phyloP scores from a whole-genome alignment of 2,113 vertebrate genomes.

The Dicentrarchus labrax region DNA sequence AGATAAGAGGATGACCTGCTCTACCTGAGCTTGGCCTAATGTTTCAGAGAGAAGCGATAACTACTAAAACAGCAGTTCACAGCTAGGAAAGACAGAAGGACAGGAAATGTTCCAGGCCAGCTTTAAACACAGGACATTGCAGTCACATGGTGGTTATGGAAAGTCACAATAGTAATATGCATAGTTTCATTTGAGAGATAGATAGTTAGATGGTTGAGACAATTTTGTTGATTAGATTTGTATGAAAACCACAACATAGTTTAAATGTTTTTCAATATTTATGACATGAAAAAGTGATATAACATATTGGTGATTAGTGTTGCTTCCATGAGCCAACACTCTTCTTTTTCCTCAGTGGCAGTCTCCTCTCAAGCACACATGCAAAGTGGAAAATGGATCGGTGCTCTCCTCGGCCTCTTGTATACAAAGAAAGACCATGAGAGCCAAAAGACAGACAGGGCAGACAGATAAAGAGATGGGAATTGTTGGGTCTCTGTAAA shows the following conservation, averaged over 20 bases:
- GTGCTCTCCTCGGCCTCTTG: constrained; percentile 27
- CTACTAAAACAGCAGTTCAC: background rate
- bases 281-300: background rate
- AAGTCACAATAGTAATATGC: background rate
- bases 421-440: background rate
- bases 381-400: constrained; percentile 51
- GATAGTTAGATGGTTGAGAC: constrained; percentile 4
- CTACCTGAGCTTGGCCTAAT: background rate
- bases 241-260: background rate
- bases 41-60: background rate
- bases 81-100: background rate
- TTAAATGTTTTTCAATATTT: background rate
- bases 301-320: background rate
- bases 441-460: constrained; percentile 9
- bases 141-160: background rate
- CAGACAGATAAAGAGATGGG: background rate
- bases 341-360: constrained; percentile 29
- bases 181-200: background rate
- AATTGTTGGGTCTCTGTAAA: background rate
- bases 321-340: constrained; percentile 27
- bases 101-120: background rate
- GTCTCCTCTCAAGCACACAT: constrained; percentile 31
- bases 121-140: background rate
- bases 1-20: background rate
- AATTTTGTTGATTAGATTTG: background rate